phyloP scores from a whole-genome alignment of 2,888 invertebrate species.

The Digitonthophagus gazella region DNA sequence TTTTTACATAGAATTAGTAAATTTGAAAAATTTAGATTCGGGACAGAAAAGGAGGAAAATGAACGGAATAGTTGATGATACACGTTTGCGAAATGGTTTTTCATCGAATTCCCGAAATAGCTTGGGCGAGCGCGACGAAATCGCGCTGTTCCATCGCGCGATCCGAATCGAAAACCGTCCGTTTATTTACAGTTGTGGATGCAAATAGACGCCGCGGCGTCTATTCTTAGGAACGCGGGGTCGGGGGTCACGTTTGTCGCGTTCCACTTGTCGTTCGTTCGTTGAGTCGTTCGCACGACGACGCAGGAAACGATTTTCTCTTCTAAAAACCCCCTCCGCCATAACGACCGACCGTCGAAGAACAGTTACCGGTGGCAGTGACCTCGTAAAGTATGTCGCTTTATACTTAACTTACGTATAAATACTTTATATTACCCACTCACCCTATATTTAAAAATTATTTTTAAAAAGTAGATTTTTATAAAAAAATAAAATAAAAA shows the following conservation, averaged over 20 bases:
- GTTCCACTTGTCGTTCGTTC: background rate
- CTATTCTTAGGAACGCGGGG: background rate
- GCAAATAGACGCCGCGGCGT: background rate
- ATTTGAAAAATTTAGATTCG: no score
- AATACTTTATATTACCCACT: no score
- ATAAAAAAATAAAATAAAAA: background rate
- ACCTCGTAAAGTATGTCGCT: conserved; percentile 10
- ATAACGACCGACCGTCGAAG: conserved; percentile 1
- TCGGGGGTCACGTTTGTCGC: background rate
- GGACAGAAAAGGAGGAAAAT: no score
- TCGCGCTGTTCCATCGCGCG: background rate
- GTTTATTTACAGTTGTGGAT: background rate
- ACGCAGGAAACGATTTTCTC: background rate
- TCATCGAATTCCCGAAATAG: background rate
- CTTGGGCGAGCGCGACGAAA: background rate
- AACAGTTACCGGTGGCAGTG: conserved; percentile 14
- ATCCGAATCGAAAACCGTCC: background rate
- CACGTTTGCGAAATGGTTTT: background rate
- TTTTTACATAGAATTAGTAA: no score
- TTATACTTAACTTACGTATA: no score
- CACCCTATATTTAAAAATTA: no score
- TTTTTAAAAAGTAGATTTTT: no score
- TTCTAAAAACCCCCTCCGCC: background rate
- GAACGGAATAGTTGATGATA: no score
- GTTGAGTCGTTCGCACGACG: no score